phyloP scores from a whole-genome alignment of 2,888 invertebrate species.

The Drosophila neoperkinsi region DNA sequence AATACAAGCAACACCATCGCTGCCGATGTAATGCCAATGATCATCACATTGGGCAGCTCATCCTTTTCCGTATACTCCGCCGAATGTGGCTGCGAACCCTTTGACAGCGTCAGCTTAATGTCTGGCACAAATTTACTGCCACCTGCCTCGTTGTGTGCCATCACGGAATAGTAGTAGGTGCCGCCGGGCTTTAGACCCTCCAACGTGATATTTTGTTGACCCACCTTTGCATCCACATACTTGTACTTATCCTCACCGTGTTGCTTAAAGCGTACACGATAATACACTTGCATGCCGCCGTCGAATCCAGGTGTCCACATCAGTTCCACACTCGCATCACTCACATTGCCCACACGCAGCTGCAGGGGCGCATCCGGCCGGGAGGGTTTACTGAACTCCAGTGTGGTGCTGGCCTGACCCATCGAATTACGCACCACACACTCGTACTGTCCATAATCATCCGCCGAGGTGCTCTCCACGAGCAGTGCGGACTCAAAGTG shows the following conservation, averaged over 20 bases:
- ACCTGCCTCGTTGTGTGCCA: slow-evolving; percentile 83
- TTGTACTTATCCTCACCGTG: slow-evolving; percentile 83
- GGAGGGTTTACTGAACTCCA: slow-evolving; percentile 82
- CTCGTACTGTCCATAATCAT: slow-evolving; percentile 83
- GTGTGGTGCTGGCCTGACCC: slow-evolving; percentile 79
- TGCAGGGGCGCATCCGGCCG: slow-evolving; percentile 80
- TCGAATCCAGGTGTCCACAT: slow-evolving; percentile 82
- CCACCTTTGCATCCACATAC: slow-evolving; percentile 78
- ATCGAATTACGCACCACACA: slow-evolving; percentile 81
- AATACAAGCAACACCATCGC: slow-evolving; percentile 82
- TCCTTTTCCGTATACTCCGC: slow-evolving; percentile 83
- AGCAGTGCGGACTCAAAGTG: slow-evolving; percentile 78
- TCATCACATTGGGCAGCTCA: slow-evolving; percentile 84
- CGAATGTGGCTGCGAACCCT: slow-evolving; percentile 79
- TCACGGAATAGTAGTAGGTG: slow-evolving; percentile 81
- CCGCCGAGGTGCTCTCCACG: slow-evolving; percentile 81
- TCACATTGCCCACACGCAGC: slow-evolving; percentile 78
- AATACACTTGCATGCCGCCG: slow-evolving; percentile 82
- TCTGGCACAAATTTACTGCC: slow-evolving; percentile 83
- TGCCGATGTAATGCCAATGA: slow-evolving; percentile 83
- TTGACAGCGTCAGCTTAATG: slow-evolving; percentile 75
- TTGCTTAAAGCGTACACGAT: slow-evolving; percentile 78
- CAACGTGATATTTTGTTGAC: slow-evolving; percentile 76
- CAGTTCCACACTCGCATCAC: slow-evolving; percentile 77
- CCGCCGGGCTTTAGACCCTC: slow-evolving; percentile 79